These are phyloP conservation scores for Heterodera schachtii DNA, from an alignment of 1,140 invertebrate genomes.

Conservation along the genomic window DNA sequence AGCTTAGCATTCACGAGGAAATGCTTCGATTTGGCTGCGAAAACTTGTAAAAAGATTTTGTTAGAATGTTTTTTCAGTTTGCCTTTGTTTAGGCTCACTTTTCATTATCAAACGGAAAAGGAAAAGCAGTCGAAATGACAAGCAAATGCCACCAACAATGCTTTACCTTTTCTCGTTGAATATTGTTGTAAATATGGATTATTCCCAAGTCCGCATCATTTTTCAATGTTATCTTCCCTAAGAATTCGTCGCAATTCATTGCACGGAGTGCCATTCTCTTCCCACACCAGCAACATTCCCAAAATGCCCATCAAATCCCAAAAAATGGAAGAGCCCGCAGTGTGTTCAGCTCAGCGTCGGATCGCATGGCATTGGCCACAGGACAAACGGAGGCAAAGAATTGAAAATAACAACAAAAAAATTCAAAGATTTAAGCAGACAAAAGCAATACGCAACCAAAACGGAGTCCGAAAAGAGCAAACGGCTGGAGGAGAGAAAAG, in stretches of 20 bases:
- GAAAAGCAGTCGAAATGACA: no score
- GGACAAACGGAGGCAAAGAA: background rate
- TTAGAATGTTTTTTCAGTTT: no score
- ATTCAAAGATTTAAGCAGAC: slow-evolving; percentile 1
- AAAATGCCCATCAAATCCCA: slow-evolving; percentile 38
- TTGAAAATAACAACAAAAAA: slow-evolving; percentile 4
- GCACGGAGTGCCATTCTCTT: background rate
- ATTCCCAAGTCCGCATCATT: no score
- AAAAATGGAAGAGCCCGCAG: slow-evolving; percentile 64
- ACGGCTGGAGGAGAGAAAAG: background rate
- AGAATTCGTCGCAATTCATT: background rate
- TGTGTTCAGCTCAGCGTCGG: slow-evolving; percentile 25
- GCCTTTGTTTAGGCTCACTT: slow-evolving; percentile 55
- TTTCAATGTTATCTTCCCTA: background rate
- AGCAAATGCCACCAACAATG: slow-evolving; percentile 32
- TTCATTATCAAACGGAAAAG: no score
- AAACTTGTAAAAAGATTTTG: slow-evolving; percentile 31
- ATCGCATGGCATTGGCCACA: background rate
- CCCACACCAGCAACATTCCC: slow-evolving; percentile 23
- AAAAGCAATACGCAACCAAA: background rate
- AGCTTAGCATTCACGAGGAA: slow-evolving; percentile 43
- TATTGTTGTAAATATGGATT: no score
- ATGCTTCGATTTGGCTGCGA: slow-evolving; percentile 59
- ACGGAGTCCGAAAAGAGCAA: background rate
- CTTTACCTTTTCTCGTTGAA: no score